Evolutionary conservation across 2,888 invertebrate species (phyloP), one percentile per base, ranked within the genome.

Genomic region (Eupithecia abbreviata): DNA sequence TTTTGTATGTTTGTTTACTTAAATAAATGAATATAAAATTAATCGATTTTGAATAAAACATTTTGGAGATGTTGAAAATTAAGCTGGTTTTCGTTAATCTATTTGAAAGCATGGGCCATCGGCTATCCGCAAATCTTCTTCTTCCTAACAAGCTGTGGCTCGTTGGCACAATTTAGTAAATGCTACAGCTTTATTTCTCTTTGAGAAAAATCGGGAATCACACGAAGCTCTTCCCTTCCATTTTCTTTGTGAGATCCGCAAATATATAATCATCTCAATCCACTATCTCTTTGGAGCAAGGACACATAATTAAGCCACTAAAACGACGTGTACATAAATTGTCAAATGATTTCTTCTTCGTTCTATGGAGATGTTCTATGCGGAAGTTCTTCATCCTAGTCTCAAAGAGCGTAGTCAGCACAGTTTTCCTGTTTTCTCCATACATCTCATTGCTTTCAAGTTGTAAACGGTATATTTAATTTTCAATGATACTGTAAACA

Each of bases 401-500:
- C 45, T 43, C 7, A 68, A 43, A 68, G 67, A 43, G 67, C 67
- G n/a, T 10, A 10, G 69, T 47, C 47, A 45, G 69, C 18, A 47
- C 4, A 68, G 69, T 69, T 69, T 71, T 58, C 58, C 71, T n/a
- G 71, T 49, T 58, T 71, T 71, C 71, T 42, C 55, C 58, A 55
- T 58, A 62, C 69, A 6, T 45, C 45, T 41, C 71, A 71, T 42
- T 42, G 67, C 55, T 68, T 73, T 49, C 66, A 49, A 49, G 49
- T 49, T 72, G 45, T 13, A 69, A 74, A 74, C 74, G 74, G 74
- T 30, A 75, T 70, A 55, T 72, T 58, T 67, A 73, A 73, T 71
- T 70, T 75, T 76, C 71, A 73, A 76, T 76, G 55, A 72, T 62
- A 75, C 71, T 73, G 78, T 78, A 76, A 76, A 78, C 74, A 78